Evolutionary conservation across 2,113 vertebrate species (phyloP).

Genomic region (Oncorhynchus kisutch): DNA sequence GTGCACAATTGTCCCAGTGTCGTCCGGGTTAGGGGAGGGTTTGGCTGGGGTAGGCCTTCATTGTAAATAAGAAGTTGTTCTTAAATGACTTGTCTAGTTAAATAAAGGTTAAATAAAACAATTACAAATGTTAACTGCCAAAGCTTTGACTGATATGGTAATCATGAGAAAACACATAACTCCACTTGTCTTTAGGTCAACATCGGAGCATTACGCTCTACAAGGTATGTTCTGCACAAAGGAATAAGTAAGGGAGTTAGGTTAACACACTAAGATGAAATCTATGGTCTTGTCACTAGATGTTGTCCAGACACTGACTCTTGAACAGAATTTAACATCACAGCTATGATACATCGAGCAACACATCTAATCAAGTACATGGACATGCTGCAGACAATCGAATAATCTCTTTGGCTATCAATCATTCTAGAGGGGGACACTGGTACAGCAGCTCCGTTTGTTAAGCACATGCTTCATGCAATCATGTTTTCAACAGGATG

Average conservation of each 20-base stretch:
- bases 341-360: constrained; percentile 12
- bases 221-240: background rate
- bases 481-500: constrained; percentile 63
- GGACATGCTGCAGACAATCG: constrained; percentile 47
- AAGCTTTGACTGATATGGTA: background rate
- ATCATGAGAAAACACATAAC: background rate
- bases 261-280: background rate
- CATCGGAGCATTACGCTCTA: background rate
- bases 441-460: constrained; percentile 61
- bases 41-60: too few species aligned
- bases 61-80: too few species aligned
- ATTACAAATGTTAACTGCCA: too few species aligned
- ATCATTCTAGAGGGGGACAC: constrained; percentile 48
- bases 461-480: constrained; percentile 67
- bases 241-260: background rate
- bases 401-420: constrained; percentile 60
- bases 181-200: background rate
- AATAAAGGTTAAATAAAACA: too few species aligned
- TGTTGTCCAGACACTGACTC: background rate
- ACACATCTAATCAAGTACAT: constrained; percentile 46
- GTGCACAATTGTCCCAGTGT: too few species aligned
- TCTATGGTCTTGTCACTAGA: background rate
- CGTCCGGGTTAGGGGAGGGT: too few species aligned
- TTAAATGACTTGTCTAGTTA: too few species aligned
- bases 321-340: background rate